Evolutionary conservation across 2,888 invertebrate species (phyloP).

Genomic region (Heteropelma amictum): DNA sequence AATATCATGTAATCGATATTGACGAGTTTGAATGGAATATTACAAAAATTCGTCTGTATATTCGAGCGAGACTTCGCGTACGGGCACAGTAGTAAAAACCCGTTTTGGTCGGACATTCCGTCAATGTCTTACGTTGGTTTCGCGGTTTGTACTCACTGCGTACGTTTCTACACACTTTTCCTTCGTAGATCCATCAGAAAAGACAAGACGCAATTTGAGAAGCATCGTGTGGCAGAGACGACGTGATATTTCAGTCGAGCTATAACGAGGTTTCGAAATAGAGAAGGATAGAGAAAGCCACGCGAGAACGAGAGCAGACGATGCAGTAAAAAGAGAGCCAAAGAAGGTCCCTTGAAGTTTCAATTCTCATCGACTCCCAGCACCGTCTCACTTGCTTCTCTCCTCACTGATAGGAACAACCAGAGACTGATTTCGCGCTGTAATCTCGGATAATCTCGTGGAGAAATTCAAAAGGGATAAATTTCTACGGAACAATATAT

Average conservation of each 20-base stretch:
- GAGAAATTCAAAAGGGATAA: constrained; percentile 49
- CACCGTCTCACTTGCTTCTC: constrained; percentile 22
- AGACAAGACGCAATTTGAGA: constrained; percentile 35
- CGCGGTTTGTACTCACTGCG: constrained; percentile 25
- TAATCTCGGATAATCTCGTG: constrained; percentile 69
- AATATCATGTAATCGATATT: not conserved
- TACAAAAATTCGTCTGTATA: not conserved
- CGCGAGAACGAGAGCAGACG: not conserved
- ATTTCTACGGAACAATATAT: constrained; percentile 1
- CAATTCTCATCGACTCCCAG: constrained; percentile 20
- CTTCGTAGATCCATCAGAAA: constrained; percentile 2
- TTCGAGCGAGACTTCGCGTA: not conserved
- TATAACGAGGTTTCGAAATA: constrained; percentile 40
- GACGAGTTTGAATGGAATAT: not conserved
- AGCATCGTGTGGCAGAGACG: constrained; percentile 41
- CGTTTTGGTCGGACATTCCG: constrained; percentile 2
- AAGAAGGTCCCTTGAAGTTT: constrained; percentile 2
- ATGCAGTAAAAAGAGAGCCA: not conserved
- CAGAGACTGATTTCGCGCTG: constrained; percentile 63
- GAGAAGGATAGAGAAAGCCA: no score
- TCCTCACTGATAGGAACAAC: constrained; percentile 41
- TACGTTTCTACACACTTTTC: constrained; percentile 7
- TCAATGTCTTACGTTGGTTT: not conserved
- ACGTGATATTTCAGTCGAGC: constrained; percentile 31
- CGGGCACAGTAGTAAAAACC: constrained; percentile 9